A percentile compares a stretch with the other conserved stretches of the same genome.
These are phyloP conservation scores for Platyscapa corneri DNA, from an alignment of 1,140 invertebrate genomes.

Conservation along the genomic window DNA sequence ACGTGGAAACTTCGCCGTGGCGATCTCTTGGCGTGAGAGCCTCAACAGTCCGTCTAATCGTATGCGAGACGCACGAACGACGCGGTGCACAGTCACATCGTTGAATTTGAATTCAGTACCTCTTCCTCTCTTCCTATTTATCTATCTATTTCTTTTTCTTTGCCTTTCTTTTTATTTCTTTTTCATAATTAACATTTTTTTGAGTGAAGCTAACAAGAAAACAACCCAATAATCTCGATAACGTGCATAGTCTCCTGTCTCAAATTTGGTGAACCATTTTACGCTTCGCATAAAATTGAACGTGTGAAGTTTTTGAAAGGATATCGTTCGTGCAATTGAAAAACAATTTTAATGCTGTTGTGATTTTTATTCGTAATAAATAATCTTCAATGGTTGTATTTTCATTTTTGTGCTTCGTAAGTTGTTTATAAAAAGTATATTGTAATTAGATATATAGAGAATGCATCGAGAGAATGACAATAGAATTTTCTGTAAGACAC, in stretches of 20 bases:
- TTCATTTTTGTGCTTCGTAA: neutral
- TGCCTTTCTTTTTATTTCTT: too few relatives aligned
- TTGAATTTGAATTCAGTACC: neutral
- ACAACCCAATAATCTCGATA: constrained; percentile 32
- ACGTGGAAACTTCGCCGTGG: constrained; percentile 15
- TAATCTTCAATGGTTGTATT: neutral
- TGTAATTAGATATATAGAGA: neutral
- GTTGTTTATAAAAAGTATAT: neutral
- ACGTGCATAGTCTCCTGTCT: neutral
- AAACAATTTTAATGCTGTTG: neutral
- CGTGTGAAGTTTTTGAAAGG: neutral
- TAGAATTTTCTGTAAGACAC: neutral
- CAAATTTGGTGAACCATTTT: neutral
- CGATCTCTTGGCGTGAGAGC: neutral
- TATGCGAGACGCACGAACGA: constrained; percentile 27
- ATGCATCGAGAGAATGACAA: neutral
- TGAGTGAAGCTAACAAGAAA: neutral
- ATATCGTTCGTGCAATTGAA: neutral
- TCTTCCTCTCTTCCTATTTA: neutral
- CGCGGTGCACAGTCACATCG: neutral
- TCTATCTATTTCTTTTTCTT: neutral
- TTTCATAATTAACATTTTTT: neutral
- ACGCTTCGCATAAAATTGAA: neutral
- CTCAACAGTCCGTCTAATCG: constrained; percentile 13
- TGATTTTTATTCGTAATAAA: neutral